phyloP scores from a whole-genome alignment of 2,888 invertebrate species.

The Notodonta ziczac region DNA sequence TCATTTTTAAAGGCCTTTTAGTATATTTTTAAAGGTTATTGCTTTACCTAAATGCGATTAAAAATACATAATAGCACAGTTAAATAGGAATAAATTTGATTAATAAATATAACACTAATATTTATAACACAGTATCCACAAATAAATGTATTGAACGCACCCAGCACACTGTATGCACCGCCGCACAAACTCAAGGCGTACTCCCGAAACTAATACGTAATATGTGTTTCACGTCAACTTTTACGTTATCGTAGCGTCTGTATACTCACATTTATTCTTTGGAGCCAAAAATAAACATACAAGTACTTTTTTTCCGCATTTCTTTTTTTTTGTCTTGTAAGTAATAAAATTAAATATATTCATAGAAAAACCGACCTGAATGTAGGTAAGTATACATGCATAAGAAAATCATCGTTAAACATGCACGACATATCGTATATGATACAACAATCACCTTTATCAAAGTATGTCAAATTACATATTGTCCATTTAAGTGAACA shows the following conservation, averaged over 20 bases:
- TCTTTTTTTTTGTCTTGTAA: slow-evolving; percentile 10
- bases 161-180: slow-evolving; percentile 48
- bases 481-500: background rate
- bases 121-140: slow-evolving; percentile 13
- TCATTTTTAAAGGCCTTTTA: slow-evolving; percentile 14
- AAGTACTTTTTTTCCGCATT: slow-evolving; percentile 16
- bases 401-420: background rate
- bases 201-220: slow-evolving; percentile 24
- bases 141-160: slow-evolving; percentile 51
- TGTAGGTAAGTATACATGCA: slow-evolving; percentile 2
- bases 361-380: background rate
- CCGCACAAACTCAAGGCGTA: slow-evolving; percentile 52
- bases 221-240: slow-evolving; percentile 18
- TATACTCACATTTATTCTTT: slow-evolving; percentile 24
- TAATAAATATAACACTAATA: slow-evolving; percentile 9
- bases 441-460: background rate
- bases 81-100: slow-evolving; percentile 12
- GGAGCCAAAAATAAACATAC: slow-evolving; percentile 47
- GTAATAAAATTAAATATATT: background rate
- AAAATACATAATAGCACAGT: slow-evolving; percentile 15
- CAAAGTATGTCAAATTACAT: slow-evolving; percentile 2
- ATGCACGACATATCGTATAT: background rate
- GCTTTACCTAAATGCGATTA: slow-evolving; percentile 5
- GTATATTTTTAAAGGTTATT: slow-evolving; percentile 5
- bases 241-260: slow-evolving; percentile 16